These are phyloP conservation scores for Campopleginae sp. DNA, from an alignment of 2,888 invertebrate species.

Conservation along the genomic window DNA sequence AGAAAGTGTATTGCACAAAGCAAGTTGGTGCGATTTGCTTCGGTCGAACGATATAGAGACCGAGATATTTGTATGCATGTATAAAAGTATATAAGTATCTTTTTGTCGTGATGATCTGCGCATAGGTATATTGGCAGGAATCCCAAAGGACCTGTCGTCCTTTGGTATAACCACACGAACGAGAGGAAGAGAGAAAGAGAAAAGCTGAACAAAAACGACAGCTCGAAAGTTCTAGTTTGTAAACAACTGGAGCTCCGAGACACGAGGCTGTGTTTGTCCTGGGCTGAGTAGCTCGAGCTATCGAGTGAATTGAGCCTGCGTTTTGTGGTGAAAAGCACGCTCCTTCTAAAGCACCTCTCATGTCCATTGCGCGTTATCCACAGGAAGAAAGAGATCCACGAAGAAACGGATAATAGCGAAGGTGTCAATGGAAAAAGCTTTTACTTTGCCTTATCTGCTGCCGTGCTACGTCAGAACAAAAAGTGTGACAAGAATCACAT, in stretches of 20 bases:
- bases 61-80: not conserved
- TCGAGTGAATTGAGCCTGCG: conserved; percentile 59
- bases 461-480: conserved; percentile 20
- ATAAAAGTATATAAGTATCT: conserved; percentile 36
- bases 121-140: conserved; percentile 51
- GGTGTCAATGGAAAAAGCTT: conserved; percentile 20
- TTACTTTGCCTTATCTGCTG: conserved; percentile 44
- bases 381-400: not conserved
- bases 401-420: conserved; percentile 2
- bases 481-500: conserved; percentile 17
- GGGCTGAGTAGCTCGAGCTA: conserved; percentile 51
- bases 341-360: conserved; percentile 46
- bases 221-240: conserved; percentile 47
- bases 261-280: conserved; percentile 61
- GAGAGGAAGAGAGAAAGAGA: conserved; percentile 7
- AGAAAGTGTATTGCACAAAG: conserved; percentile 36
- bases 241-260: conserved; percentile 48
- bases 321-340: conserved; percentile 53
- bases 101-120: conserved; percentile 39
- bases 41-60: not conserved
- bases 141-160: conserved; percentile 50
- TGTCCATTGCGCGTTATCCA: conserved; percentile 16
- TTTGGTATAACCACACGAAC: conserved; percentile 23
- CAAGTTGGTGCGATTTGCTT: conserved; percentile 21
- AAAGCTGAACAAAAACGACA: conserved; percentile 53